Evolutionary conservation across 2,888 invertebrate species (phyloP), one percentile per base, ranked within the genome.

Genomic region (Ectemnius continuus): DNA sequence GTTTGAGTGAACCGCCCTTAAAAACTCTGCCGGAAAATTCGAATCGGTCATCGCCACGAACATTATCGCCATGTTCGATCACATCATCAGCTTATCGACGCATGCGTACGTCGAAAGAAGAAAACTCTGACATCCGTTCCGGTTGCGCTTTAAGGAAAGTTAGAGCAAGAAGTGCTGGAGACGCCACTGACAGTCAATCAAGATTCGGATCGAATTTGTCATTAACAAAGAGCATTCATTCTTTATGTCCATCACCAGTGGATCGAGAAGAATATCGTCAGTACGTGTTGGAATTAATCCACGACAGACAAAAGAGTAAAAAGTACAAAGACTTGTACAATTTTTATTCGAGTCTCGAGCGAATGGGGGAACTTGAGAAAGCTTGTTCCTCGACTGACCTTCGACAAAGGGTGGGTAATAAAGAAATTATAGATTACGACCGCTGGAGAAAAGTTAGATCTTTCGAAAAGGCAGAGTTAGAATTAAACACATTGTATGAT

Each of bases 351-450:
- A 96, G 95, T 80, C 92, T 98, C 75, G 97, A 97, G 91, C 93
- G 97, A 84, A 95, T 98, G 62, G 95, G 95, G 0, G 94, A 97
- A 85, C 90, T 97, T 70, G 97, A 97, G 91, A 94, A 94, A 80
- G 94, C 95, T 0, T 95, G 96, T 4, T 95, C 95, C 0, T 93
- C 92, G 0, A 92, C 92, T 59, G 95, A 95, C 84, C 92, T 96
- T 62, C 93, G 94, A 63, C 95, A 96, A 0, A 92, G 96, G 82
- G 93, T 94, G 81, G 94, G 93, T 89, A 95, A 96, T 85, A 95
- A 95, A 84, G 96, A 96, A 88, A 94, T 96, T 11, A 94, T 97
- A 75, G 97, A 97, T 91, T 97, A 95, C 88, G 97, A 97, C 80
- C 93, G 96, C 70, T 97, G 97, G 97, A 95, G 95, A 88, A 94